phyloP scores from a whole-genome alignment of 2,888 invertebrate genomes.

The Trachelus iudaicus region DNA sequence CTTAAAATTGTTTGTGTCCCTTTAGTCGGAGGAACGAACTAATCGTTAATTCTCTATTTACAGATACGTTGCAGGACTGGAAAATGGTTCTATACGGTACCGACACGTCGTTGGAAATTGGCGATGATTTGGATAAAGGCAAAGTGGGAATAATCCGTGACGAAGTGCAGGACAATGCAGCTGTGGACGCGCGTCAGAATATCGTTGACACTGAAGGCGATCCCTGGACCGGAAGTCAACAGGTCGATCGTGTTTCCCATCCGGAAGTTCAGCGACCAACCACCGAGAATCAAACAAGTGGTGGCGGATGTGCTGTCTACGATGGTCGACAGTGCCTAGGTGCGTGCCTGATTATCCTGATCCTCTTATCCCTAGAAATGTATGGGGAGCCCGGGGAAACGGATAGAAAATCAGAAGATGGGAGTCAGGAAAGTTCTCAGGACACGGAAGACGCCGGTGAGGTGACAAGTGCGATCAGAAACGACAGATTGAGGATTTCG shows the following conservation, averaged over 20 bases:
- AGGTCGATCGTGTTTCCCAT: conserved; percentile 55
- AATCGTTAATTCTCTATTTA: conserved; percentile 27
- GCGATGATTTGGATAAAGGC: conserved; percentile 53
- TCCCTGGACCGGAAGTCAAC: conserved; percentile 58
- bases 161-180: conserved; percentile 36
- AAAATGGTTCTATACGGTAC: conserved; percentile 87
- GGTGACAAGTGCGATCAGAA: too few species aligned
- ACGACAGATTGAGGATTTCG: too few species aligned
- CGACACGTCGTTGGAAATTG: conserved; percentile 66
- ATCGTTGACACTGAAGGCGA: conserved; percentile 50
- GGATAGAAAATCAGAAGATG: too few species aligned
- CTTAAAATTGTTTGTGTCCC: too few species aligned
- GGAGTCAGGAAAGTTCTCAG: too few species aligned
- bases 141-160: conserved; percentile 36
- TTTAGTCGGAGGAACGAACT: too few species aligned
- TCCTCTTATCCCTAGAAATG: conserved; percentile 42
- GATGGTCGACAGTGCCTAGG: conserved; percentile 57
- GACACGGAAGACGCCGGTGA: too few species aligned
- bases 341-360: conserved; percentile 60
- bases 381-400: too few species aligned
- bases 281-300: conserved; percentile 56
- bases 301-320: conserved; percentile 42
- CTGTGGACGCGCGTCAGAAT: conserved; percentile 41
- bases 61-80: conserved; percentile 76
- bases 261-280: conserved; percentile 58